phyloP scores from a whole-genome alignment of 2,113 vertebrate genomes.

The Pangasianodon gigas region DNA sequence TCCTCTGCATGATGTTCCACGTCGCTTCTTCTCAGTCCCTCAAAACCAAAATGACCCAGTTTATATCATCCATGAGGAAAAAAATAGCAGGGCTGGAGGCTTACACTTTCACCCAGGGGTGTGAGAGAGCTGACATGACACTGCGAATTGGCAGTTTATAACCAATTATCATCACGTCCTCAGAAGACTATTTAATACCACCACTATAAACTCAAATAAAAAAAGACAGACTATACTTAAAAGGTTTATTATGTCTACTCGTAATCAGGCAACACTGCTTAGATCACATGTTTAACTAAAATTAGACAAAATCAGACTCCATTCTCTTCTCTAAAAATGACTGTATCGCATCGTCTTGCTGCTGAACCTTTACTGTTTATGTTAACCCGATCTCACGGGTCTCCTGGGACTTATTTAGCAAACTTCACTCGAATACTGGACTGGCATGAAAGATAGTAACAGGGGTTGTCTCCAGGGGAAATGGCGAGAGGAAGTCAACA shows the following conservation, averaged over 20 bases:
- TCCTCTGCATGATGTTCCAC: neutral
- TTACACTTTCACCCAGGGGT: neutral
- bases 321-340: neutral
- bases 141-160: neutral
- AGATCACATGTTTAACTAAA: neutral
- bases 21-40: neutral
- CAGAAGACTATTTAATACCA: neutral
- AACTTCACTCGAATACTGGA: neutral
- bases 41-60: neutral
- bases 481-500: slow-evolving; percentile 16
- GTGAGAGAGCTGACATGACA: neutral
- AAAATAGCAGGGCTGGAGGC: neutral
- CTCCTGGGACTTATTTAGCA: neutral
- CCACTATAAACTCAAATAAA: neutral
- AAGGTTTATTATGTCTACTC: neutral
- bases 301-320: neutral
- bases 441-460: neutral
- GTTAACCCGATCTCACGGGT: neutral
- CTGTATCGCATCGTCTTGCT: neutral
- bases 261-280: too few relatives aligned
- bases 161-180: neutral
- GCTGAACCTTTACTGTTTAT: neutral
- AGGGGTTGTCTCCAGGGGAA: neutral
- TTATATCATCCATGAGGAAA: neutral
- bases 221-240: neutral